Percentiles rank a stretch among this genome's conserved stretches.
These are phyloP conservation scores for Eciton burchellii DNA, from an alignment of 1,140 invertebrate species.

Conservation along the genomic window DNA sequence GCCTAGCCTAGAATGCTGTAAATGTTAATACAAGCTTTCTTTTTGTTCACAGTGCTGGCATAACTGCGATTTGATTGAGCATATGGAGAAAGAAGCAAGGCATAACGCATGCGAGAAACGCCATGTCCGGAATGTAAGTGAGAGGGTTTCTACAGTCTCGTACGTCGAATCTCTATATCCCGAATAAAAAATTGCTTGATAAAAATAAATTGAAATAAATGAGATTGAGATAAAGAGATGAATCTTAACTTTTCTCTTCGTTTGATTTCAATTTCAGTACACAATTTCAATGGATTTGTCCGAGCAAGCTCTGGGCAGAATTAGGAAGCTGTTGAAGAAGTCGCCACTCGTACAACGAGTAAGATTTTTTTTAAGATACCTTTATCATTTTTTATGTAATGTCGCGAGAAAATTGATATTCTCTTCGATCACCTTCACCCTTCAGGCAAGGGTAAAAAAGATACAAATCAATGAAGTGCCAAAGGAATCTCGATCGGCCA, in stretches of 20 bases:
- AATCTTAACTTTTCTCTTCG: neutral
- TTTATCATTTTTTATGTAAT: no score
- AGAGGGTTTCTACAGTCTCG: neutral
- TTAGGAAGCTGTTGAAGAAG: no score
- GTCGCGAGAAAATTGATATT: neutral
- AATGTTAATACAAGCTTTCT: constrained; percentile 58
- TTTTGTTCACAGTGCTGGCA: constrained; percentile 91
- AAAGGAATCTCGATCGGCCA: constrained; percentile 34
- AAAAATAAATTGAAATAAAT: neutral
- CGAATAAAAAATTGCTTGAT: neutral
- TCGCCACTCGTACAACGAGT: neutral
- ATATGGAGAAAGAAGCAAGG: neutral
- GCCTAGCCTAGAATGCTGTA: constrained; percentile 73
- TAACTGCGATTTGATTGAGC: constrained; percentile 91
- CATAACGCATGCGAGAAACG: neutral
- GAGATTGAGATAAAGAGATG: neutral
- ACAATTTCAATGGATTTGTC: neutral
- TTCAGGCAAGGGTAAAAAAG: constrained; percentile 31
- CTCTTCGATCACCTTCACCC: neutral
- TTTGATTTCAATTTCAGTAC: constrained; percentile 8
- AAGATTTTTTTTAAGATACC: neutral
- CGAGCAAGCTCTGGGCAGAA: no score
- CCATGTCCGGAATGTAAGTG: neutral
- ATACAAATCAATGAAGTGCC: constrained; percentile 45
- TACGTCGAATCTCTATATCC: neutral